phyloP scores from a whole-genome alignment of 2,113 vertebrate genomes.

The Nicator chloris region DNA sequence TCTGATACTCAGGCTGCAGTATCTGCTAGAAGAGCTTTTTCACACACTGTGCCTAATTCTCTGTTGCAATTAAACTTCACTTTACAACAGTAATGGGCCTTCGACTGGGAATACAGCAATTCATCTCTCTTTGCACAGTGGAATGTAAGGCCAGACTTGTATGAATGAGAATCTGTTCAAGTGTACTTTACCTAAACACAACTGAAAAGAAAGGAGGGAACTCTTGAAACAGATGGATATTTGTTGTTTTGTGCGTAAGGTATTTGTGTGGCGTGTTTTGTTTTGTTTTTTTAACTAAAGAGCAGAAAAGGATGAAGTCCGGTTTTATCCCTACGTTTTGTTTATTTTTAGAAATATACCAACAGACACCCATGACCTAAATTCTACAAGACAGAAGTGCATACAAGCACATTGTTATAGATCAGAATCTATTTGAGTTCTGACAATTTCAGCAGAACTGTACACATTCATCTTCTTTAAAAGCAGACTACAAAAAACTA shows the following conservation, averaged over 20 bases:
- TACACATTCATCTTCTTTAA: conserved; percentile 16
- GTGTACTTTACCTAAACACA: background rate
- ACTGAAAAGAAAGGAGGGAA: background rate
- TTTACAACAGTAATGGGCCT: background rate
- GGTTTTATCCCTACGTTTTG: conserved; percentile 3
- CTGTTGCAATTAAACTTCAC: background rate
- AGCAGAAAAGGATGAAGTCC: background rate
- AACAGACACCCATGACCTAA: conserved; percentile 40
- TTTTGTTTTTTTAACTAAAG: background rate
- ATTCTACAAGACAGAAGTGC: conserved; percentile 48
- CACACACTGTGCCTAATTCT: background rate
- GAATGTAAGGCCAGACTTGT: background rate
- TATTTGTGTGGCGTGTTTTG: background rate
- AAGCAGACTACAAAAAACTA: background rate
- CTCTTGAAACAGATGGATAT: background rate
- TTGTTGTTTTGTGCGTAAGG: background rate
- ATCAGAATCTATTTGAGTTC: background rate
- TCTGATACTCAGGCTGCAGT: background rate
- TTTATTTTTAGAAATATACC: conserved; percentile 35
- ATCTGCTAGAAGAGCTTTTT: background rate
- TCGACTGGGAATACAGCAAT: background rate
- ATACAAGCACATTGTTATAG: background rate
- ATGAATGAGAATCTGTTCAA: background rate
- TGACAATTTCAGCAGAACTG: conserved; percentile 4
- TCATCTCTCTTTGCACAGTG: background rate